Conservation (phyloP, 1,140 invertebrate genomes). For the Sitophilus oryzae region DNA sequence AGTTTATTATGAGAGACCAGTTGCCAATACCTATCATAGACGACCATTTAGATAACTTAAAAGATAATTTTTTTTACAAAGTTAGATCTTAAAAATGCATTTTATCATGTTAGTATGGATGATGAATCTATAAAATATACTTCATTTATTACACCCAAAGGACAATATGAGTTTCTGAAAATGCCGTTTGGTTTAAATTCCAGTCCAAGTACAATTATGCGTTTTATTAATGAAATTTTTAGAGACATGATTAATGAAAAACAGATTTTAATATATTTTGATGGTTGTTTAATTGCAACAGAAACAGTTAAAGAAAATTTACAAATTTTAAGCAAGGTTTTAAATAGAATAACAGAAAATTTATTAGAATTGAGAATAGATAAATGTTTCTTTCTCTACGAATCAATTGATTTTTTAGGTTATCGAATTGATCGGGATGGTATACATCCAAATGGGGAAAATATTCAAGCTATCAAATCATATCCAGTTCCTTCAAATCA, state of each 20-base stretch:
- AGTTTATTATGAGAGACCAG: too few relatives aligned
- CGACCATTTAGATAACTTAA: too few relatives aligned
- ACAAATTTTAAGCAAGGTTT: constrained; percentile 17
- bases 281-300: constrained; percentile 30
- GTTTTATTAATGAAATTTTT: constrained; percentile 33
- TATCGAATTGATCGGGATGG: constrained; percentile 13
- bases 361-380: constrained; percentile 41
- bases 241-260: constrained; percentile 23
- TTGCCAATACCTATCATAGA: too few relatives aligned
- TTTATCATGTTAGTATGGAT: constrained; percentile 35
- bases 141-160: constrained; percentile 28
- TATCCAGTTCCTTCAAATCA: constrained; percentile 35
- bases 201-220: constrained; percentile 16
- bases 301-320: constrained; percentile 18
- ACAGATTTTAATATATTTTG: constrained; percentile 26
- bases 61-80: constrained; percentile 21
- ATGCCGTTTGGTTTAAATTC: constrained; percentile 31
- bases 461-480: constrained; percentile 30
- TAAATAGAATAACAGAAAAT: constrained; percentile 34
- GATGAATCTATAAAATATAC: constrained; percentile 32
- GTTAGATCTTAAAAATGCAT: constrained; percentile 40
- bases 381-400: constrained; percentile 30
- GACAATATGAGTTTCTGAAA: constrained; percentile 34
- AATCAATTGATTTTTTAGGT: constrained; percentile 19
- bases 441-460: constrained; percentile 28